These are phyloP conservation scores for Ectemnius lituratus DNA, from an alignment of 2,888 invertebrate genomes.

Conservation along the genomic window DNA sequence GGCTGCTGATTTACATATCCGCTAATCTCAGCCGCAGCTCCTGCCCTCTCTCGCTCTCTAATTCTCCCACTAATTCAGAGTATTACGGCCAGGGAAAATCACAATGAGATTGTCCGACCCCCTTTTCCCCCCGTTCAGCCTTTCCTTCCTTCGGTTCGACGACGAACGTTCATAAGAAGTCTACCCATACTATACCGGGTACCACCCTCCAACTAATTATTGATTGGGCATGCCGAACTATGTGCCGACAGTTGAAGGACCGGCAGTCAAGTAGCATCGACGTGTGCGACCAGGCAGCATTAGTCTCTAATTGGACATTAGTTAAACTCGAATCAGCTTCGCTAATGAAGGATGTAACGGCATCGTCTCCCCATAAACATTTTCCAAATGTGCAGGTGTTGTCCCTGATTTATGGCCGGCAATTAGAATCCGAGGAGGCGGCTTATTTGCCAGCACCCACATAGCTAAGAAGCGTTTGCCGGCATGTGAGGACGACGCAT, in stretches of 20 bases:
- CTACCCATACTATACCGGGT: neutral
- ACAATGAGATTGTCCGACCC: conserved; percentile 58
- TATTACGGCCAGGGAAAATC: conserved; percentile 45
- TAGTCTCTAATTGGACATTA: conserved; percentile 37
- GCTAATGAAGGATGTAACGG: conserved; percentile 67
- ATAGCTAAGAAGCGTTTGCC: conserved; percentile 69
- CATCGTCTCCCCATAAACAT: conserved; percentile 72
- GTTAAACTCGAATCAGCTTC: conserved; percentile 72
- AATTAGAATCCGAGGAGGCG: conserved; percentile 74
- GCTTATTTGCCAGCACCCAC: conserved; percentile 72
- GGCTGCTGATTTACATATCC: conserved; percentile 66
- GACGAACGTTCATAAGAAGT: conserved; percentile 7
- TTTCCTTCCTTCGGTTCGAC: conserved; percentile 15
- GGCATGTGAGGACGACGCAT: conserved; percentile 74
- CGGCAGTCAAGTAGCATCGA: conserved; percentile 11
- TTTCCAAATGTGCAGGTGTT: conserved; percentile 75
- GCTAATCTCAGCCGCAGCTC: conserved; percentile 61
- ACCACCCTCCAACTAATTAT: too few species aligned
- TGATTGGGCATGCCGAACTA: too few species aligned
- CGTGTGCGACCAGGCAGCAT: conserved; percentile 42
- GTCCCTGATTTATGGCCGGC: conserved; percentile 77
- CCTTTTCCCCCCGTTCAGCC: conserved; percentile 27
- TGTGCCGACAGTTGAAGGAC: too few species aligned
- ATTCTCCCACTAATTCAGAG: conserved; percentile 55
- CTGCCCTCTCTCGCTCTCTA: conserved; percentile 51